Evolutionary conservation across 2,113 vertebrate genomes (phyloP).

Genomic region (Mungos mungo): DNA sequence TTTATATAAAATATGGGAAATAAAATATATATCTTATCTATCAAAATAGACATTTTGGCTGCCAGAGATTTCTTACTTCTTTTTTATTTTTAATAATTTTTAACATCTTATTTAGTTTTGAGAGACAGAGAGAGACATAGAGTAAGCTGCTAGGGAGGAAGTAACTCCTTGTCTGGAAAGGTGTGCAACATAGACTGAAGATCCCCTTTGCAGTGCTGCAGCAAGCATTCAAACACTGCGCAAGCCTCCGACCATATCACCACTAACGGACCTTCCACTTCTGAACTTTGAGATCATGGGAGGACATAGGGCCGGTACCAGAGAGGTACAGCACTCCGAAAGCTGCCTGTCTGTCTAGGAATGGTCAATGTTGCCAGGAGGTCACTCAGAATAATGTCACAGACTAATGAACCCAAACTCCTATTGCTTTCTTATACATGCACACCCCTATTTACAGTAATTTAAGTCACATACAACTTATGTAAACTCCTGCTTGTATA

Average conservation of each 20-base stretch:
- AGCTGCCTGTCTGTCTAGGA: neutral
- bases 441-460: neutral
- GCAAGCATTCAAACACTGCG: neutral
- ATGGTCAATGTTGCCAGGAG: neutral
- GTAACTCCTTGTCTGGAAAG: neutral
- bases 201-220: neutral
- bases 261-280: neutral
- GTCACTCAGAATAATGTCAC: neutral
- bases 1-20: neutral
- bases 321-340: neutral
- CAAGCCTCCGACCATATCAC: neutral
- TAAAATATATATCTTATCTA: neutral
- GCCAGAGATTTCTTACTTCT: neutral
- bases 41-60: neutral
- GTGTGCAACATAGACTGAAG: neutral
- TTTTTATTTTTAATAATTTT: no score
- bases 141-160: neutral
- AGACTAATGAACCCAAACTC: neutral
- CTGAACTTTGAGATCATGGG: neutral
- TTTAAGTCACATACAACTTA: neutral
- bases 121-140: no score
- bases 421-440: neutral
- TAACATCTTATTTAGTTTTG: no score
- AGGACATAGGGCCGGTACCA: neutral
- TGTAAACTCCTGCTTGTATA: neutral